Evolutionary conservation across 2,888 invertebrate genomes (phyloP).

Genomic region (Aproaerema taeniolella): DNA sequence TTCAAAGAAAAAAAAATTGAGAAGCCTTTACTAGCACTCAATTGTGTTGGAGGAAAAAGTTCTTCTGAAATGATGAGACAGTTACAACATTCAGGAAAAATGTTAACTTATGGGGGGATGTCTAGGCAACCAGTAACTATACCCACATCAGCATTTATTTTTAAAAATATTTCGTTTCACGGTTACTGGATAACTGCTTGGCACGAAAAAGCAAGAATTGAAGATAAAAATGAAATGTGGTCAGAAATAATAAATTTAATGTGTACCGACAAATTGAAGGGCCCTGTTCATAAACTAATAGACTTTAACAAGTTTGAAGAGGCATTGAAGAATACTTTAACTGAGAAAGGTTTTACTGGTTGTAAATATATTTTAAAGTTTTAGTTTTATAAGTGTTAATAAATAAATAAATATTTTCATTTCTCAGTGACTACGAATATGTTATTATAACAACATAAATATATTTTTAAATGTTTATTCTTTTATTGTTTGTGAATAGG

Average conservation of each 20-base stretch:
- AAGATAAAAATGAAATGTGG: constrained; percentile 85
- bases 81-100: constrained; percentile 83
- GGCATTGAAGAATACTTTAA: constrained; percentile 83
- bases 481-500: no score
- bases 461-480: no score
- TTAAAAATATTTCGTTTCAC: constrained; percentile 88
- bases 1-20: constrained; percentile 70
- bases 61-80: constrained; percentile 90
- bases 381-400: no score
- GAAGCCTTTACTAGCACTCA: constrained; percentile 90
- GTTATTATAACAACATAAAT: no score
- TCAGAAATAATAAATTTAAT: constrained; percentile 86
- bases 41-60: constrained; percentile 93
- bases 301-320: constrained; percentile 85
- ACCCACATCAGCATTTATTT: constrained; percentile 87
- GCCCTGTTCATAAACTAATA: constrained; percentile 86
- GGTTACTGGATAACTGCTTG: constrained; percentile 99
- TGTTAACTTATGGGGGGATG: constrained; percentile 99
- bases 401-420: no score
- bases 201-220: constrained; percentile 81
- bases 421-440: no score
- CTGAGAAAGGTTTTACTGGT: constrained; percentile 82
- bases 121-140: constrained; percentile 93
- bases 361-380: constrained; percentile 87
- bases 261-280: constrained; percentile 82